A percentile compares a stretch with the other conserved stretches of the same genome.
Evolutionary conservation across 1,140 invertebrate species (phyloP).

Genomic region (Drosophila arawakana): DNA sequence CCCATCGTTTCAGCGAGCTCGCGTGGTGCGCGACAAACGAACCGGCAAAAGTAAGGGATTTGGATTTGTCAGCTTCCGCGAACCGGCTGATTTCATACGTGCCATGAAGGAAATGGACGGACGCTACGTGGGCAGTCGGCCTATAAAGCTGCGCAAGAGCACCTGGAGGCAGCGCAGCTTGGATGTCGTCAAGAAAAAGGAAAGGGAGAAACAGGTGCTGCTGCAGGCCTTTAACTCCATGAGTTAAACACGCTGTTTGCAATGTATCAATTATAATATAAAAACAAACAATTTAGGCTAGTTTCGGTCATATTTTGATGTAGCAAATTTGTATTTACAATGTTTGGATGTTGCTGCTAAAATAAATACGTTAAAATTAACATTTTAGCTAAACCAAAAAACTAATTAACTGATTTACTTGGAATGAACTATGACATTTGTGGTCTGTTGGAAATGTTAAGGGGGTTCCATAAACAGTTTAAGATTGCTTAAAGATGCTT

Average conservation of each 20-base stretch:
- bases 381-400: slow-evolving; percentile 56
- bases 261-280: not conserved
- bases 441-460: no score
- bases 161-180: slow-evolving; percentile 97
- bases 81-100: slow-evolving; percentile 98
- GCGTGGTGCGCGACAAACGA: slow-evolving; percentile 97
- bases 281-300: slow-evolving; percentile 59
- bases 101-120: slow-evolving; percentile 99
- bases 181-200: slow-evolving; percentile 97
- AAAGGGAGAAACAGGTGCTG: slow-evolving; percentile 94
- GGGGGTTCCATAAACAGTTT: no score
- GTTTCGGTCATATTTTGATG: slow-evolving; percentile 65
- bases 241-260: slow-evolving; percentile 38
- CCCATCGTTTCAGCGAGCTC: slow-evolving; percentile 96
- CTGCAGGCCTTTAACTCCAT: slow-evolving; percentile 88
- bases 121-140: slow-evolving; percentile 98
- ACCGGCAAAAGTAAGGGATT: slow-evolving; percentile 99
- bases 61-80: slow-evolving; percentile 99
- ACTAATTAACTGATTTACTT: slow-evolving; percentile 5
- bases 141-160: slow-evolving; percentile 98
- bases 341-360: slow-evolving; percentile 58
- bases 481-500: no score
- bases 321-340: slow-evolving; percentile 60
- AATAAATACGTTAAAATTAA: slow-evolving; percentile 54
- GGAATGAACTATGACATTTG: no score